Base-by-base conservation (phyloP, 2,797 vertebrate species). In the Synaphobranchus kaupii region DNA sequence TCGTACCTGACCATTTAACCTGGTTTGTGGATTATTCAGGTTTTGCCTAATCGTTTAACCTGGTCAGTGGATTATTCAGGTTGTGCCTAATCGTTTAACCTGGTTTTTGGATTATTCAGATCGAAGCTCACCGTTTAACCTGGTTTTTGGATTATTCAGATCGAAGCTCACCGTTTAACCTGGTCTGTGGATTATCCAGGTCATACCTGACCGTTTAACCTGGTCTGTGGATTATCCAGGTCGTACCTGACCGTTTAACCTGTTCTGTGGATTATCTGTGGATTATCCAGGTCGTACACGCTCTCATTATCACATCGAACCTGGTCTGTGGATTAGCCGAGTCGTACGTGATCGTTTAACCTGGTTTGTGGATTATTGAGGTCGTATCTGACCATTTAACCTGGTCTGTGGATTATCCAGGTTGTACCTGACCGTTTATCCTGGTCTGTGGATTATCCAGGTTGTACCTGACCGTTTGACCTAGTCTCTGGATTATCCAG, bases 401-500 rank as follows among this genome's bases (percentile, higher is more conserved):
- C 68, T 39, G 68, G 68, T 73, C 22, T 66, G 85, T 56, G 85
- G 66, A 48, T 22, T 58, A 4, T 10, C 20, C 82, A 0, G 3
- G 44, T 48, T 22, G 6, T 48, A 10, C 17, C 28, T 22, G 34
- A 17, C 7, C 5, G 47, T 20, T 39, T 83, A 39, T 17, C 4
- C 13, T 9, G 13, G 15, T 52, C 13, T n/a, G 58, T 60, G 48
- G 3, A 60, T 87, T 83, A 39, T 85, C 31, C 54, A 97, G 97
- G 92, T 97, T 97, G 0, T 97, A 97, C 88, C 90, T 97, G 93
- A 97, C 96, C 13, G 60, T 63, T 63, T 22, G 25, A 22, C 1
- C 60, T n/a, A 22, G 60, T 63, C 22, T 63, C 3, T 63, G 60
- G 0, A 63, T 63, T n/a, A 0, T 12, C 4, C 60, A n/a, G 22